phyloP scores from a whole-genome alignment of 2,888 invertebrate genomes.

The Microctonus hyperodae region DNA sequence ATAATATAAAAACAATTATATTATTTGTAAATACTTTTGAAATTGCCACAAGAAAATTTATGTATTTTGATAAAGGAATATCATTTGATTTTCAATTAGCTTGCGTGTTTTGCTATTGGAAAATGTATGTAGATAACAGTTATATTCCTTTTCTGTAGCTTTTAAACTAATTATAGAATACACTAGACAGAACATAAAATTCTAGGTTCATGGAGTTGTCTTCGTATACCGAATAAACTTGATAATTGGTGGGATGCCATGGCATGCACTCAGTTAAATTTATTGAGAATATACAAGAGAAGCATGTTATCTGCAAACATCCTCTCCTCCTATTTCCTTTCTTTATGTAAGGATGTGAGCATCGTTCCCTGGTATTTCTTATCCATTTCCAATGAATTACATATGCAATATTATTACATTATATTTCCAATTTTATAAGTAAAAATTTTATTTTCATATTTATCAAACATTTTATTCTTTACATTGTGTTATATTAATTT shows the following conservation, averaged over 20 bases:
- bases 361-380: constrained; percentile 17
- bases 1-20: not conserved
- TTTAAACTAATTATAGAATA: constrained; percentile 38
- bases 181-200: constrained; percentile 44
- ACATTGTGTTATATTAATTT: not conserved
- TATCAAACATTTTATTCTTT: not conserved
- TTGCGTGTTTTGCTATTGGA: constrained; percentile 7
- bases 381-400: constrained; percentile 21
- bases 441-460: not conserved
- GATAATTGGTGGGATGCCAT: constrained; percentile 44
- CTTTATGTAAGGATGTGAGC: constrained; percentile 22
- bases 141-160: constrained; percentile 3
- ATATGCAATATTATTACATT: not conserved
- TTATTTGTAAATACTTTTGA: not conserved
- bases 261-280: constrained; percentile 26
- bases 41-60: not conserved
- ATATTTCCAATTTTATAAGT: not conserved
- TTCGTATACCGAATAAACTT: constrained; percentile 48
- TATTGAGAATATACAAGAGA: constrained; percentile 24
- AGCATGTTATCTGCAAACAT: constrained; percentile 30
- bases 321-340: constrained; percentile 26
- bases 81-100: constrained; percentile 38
- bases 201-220: constrained; percentile 48
- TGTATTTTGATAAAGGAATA: not conserved
- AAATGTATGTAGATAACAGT: constrained; percentile 7